These are phyloP conservation scores for Tetrax tetrax DNA, from an alignment of 2,113 vertebrate genomes.

Conservation along the genomic window DNA sequence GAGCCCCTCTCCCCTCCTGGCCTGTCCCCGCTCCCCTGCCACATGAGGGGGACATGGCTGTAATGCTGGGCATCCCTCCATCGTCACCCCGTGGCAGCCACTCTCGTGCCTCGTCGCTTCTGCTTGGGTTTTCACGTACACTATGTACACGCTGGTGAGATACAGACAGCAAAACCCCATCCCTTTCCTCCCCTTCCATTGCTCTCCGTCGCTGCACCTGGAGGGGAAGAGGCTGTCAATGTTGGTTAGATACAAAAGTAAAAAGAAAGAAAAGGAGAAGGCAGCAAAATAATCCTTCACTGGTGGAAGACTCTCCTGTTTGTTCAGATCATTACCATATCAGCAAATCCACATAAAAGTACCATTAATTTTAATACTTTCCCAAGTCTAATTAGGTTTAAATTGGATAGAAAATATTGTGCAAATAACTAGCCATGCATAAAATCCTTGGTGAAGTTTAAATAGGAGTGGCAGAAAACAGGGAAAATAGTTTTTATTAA, in stretches of 20 bases:
- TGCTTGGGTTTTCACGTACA: rapidly evolving
- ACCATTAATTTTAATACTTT: conserved; percentile 17
- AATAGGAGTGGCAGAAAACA: background rate
- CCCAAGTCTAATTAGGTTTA: conserved; percentile 61
- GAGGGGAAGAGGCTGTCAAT: background rate
- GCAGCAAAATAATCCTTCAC: background rate
- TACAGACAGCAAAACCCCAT: rapidly evolving
- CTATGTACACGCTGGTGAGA: rapidly evolving
- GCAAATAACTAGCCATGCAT: background rate
- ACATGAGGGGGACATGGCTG: rapidly evolving
- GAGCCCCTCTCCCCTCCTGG: background rate
- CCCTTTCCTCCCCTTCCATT: background rate
- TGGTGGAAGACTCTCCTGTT: background rate
- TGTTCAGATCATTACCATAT: conserved; percentile 20
- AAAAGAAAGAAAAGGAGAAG: background rate
- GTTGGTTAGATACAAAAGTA: background rate
- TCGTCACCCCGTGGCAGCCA: background rate
- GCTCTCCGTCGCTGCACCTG: background rate
- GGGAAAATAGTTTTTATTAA: conserved; percentile 15
- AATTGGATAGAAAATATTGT: conserved; percentile 46
- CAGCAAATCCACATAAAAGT: conserved; percentile 35
- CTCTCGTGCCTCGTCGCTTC: background rate
- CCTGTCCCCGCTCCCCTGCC: background rate
- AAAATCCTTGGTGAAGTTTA: background rate
- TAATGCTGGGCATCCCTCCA: background rate